Evolutionary conservation across 2,888 invertebrate species (phyloP).

Genomic region (Rhogogaster chlorosoma): DNA sequence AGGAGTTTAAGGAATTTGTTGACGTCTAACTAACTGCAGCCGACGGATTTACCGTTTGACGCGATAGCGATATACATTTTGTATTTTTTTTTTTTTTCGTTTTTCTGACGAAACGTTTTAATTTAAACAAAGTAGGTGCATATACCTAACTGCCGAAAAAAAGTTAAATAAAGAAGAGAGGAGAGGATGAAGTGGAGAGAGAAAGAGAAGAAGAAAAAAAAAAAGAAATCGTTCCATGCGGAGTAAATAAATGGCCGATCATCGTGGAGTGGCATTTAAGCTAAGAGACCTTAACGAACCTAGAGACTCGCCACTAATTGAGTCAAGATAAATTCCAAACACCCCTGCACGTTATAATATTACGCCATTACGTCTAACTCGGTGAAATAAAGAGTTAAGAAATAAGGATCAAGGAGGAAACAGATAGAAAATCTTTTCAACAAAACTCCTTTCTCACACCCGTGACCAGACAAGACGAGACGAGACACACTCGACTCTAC

Average conservation of each 20-base stretch:
- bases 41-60: slow-evolving; percentile 7
- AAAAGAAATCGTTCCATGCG: neutral
- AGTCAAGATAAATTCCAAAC: slow-evolving; percentile 39
- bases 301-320: slow-evolving; percentile 18
- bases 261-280: neutral
- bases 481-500: neutral
- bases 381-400: neutral
- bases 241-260: slow-evolving; percentile 18
- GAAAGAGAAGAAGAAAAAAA: neutral
- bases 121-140: slow-evolving; percentile 27
- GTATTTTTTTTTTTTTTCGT: neutral
- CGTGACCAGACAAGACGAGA: neutral
- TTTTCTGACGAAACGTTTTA: neutral
- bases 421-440: neutral
- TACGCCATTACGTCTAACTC: neutral
- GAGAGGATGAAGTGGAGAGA: neutral
- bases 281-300: slow-evolving; percentile 23
- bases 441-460: neutral
- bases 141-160: neutral
- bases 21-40: neutral
- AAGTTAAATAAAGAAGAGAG: neutral
- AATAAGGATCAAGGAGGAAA: neutral
- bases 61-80: neutral
- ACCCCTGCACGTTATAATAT: neutral
- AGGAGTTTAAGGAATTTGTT: neutral